Conservation (phyloP, 2,113 vertebrate genomes). For the Probosciger aterrimus region DNA sequence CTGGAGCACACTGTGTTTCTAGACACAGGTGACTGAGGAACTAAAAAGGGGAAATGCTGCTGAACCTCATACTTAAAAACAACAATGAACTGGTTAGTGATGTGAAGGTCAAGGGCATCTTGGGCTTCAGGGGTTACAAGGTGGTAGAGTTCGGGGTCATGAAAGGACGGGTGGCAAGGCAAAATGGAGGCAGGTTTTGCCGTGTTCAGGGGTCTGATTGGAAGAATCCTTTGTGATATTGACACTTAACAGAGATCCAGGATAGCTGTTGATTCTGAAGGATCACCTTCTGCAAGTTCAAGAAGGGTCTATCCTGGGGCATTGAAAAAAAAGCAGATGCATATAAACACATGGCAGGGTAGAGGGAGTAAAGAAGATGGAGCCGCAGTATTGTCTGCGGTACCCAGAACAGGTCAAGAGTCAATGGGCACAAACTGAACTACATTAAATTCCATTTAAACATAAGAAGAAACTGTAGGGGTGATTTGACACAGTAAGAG, state of each 20-base stretch:
- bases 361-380: neutral
- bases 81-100: neutral
- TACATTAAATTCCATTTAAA: neutral
- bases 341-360: fast-evolving
- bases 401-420: neutral
- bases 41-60: neutral
- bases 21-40: neutral
- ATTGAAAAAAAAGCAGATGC: neutral
- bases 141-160: neutral
- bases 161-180: neutral
- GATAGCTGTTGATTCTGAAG: neutral
- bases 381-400: neutral
- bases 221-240: neutral
- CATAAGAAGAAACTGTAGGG: neutral
- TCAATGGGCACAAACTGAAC: neutral
- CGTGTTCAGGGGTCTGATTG: neutral
- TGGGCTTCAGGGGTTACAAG: neutral
- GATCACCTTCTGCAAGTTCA: neutral
- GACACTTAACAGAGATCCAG: neutral
- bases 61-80: neutral
- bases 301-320: neutral
- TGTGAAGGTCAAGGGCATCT: neutral
- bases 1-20: neutral
- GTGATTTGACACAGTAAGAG: neutral
- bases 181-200: neutral